Percentiles rank a stretch among this genome's conserved stretches.
These are phyloP conservation scores for Trachelus troglodyta DNA, from an alignment of 2,888 invertebrate genomes.

Conservation along the genomic window DNA sequence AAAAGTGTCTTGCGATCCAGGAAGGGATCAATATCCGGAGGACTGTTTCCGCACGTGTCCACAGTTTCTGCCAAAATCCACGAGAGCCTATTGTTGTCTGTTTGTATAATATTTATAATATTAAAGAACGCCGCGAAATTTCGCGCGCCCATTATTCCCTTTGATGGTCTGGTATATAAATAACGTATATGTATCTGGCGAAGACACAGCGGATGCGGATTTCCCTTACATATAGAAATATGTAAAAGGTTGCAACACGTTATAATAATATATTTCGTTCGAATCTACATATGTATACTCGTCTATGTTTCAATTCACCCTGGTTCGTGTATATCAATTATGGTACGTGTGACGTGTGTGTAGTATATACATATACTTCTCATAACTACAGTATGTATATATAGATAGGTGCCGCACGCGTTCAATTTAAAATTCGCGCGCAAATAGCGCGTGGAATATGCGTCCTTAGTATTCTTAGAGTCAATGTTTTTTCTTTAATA, in stretches of 20 bases:
- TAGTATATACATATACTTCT: background rate
- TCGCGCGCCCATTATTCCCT: background rate
- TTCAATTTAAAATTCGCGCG: background rate
- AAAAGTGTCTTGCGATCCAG: background rate
- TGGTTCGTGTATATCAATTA: constrained; percentile 1
- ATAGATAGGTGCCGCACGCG: background rate
- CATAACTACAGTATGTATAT: constrained; percentile 25
- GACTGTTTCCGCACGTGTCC: background rate
- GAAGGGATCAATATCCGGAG: background rate
- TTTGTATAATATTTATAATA: background rate
- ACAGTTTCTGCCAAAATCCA: background rate
- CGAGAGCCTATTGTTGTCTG: background rate
- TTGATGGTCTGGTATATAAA: background rate
- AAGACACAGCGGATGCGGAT: background rate
- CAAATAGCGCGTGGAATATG: constrained; percentile 1
- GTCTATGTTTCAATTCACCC: constrained; percentile 3
- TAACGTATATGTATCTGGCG: background rate
- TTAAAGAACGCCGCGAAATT: background rate
- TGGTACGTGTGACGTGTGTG: background rate
- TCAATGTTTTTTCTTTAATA: background rate
- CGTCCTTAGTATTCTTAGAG: constrained; percentile 5
- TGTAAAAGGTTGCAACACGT: background rate
- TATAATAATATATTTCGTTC: background rate
- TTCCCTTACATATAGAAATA: background rate
- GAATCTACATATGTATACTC: background rate